phyloP scores from a whole-genome alignment of 2,888 invertebrate species.

The Sesia apiformis region DNA sequence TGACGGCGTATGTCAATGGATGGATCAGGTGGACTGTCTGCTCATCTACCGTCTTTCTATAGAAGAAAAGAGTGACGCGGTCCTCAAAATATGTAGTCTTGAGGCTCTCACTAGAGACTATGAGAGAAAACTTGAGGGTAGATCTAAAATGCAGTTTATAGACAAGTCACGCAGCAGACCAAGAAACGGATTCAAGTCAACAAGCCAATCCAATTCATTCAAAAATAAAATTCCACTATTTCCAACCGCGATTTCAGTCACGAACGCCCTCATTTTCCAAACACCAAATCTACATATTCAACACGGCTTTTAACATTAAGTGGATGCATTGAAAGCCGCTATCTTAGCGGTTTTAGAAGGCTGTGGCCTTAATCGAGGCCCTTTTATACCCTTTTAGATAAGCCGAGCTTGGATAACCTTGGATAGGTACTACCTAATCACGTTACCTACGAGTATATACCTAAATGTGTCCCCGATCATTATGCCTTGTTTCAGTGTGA shows the following conservation, averaged over 20 bases:
- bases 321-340: constrained; percentile 1
- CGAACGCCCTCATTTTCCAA: constrained; percentile 1
- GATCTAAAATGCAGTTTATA: not conserved
- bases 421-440: too few species aligned
- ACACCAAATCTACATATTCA: constrained; percentile 8
- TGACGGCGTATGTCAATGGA: too few species aligned
- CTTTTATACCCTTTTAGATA: not conserved
- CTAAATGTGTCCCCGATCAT: too few species aligned
- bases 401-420: too few species aligned
- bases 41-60: too few species aligned
- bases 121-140: not conserved
- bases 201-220: not conserved
- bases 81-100: too few species aligned
- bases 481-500: too few species aligned
- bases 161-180: not conserved
- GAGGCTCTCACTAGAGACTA: too few species aligned
- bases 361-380: not conserved
- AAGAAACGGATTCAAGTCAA: not conserved
- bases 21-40: too few species aligned
- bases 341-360: not conserved
- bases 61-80: too few species aligned
- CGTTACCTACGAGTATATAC: too few species aligned
- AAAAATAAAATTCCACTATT: not conserved
- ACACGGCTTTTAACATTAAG: constrained; percentile 2
- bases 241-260: constrained; percentile 1